Evolutionary conservation across 2,797 vertebrate genomes (phyloP).

Genomic region (Cygnus olor): DNA sequence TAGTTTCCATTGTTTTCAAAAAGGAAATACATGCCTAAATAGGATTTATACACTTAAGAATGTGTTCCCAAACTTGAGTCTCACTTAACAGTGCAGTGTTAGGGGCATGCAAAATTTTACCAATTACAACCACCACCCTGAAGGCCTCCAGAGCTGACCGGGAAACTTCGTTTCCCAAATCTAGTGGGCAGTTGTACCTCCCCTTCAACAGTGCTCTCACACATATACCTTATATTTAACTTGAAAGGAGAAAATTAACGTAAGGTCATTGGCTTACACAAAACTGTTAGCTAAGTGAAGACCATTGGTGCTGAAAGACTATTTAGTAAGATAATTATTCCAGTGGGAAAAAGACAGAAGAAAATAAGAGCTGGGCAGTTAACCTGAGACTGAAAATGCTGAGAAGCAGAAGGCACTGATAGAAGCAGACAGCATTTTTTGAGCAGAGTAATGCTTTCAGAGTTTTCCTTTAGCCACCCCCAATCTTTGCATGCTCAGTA

Average conservation of each 20-base stretch:
- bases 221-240: not conserved
- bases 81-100: not conserved
- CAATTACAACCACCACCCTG: not conserved
- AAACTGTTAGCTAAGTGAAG: not conserved
- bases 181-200: not conserved
- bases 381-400: not conserved
- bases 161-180: not conserved
- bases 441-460: not conserved
- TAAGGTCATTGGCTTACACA: not conserved
- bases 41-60: not conserved
- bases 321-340: not conserved
- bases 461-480: not conserved
- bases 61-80: accelerated
- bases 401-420: not conserved
- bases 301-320: not conserved
- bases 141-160: not conserved
- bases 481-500: not conserved
- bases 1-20: not conserved
- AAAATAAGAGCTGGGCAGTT: not conserved
- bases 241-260: not conserved
- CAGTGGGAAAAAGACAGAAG: not conserved
- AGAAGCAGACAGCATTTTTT: not conserved
- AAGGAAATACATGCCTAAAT: not conserved
- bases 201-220: not conserved
- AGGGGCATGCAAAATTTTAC: not conserved